phyloP scores from a whole-genome alignment of 1,140 invertebrate species.

The Drosophila sechellia region DNA sequence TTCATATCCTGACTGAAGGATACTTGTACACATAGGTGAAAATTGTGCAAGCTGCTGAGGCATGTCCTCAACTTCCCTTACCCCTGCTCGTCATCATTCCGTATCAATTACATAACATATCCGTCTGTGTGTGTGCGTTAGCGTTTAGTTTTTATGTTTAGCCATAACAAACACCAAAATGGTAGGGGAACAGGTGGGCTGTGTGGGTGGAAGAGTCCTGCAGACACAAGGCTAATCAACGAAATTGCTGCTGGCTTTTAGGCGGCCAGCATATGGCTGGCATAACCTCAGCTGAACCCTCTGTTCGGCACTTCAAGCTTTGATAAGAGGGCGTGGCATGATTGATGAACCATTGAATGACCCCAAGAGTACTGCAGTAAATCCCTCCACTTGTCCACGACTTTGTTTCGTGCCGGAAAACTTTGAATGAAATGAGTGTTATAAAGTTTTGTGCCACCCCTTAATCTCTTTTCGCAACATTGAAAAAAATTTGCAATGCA shows the following conservation, averaged over 20 bases:
- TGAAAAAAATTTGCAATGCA: conserved; percentile 47
- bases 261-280: conserved; percentile 47
- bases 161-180: conserved; percentile 47
- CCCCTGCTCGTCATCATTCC: conserved; percentile 1
- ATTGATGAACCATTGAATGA: conserved; percentile 48
- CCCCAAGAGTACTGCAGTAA: conserved; percentile 16
- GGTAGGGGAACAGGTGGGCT: conserved; percentile 1
- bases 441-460: conserved; percentile 30
- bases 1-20: not conserved
- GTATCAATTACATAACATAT: conserved; percentile 62
- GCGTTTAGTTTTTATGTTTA: conserved; percentile 69
- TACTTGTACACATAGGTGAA: not conserved
- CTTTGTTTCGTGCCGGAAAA: conserved; percentile 26
- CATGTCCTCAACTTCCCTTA: not conserved
- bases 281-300: conserved; percentile 27
- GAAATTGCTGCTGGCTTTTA: conserved; percentile 78
- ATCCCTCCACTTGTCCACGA: conserved; percentile 17
- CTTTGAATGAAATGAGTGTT: conserved; percentile 51
- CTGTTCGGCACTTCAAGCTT: conserved; percentile 40
- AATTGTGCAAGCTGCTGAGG: conserved; percentile 4
- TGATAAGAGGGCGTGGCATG: conserved; percentile 50
- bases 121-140: conserved; percentile 20
- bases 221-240: conserved; percentile 69
- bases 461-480: conserved; percentile 29
- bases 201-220: conserved; percentile 21